Conservation (phyloP, 2,797 vertebrate species). For the Tangara arthus region DNA sequence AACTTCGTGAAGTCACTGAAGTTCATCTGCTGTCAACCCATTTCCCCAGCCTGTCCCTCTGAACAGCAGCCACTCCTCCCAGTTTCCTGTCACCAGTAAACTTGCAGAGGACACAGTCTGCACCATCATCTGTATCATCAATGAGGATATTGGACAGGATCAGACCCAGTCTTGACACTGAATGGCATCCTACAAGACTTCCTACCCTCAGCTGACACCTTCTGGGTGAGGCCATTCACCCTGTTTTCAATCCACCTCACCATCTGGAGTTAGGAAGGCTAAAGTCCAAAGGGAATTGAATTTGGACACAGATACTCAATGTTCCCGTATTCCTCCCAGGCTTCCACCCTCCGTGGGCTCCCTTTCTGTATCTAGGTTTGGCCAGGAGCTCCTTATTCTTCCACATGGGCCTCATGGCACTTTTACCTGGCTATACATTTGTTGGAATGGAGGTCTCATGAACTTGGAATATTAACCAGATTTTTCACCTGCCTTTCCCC, state of each 20-base stretch:
- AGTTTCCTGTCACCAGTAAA: neutral
- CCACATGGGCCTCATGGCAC: neutral
- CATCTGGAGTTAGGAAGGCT: neutral
- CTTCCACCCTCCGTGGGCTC: neutral
- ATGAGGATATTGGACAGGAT: neutral
- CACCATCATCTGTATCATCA: accelerated
- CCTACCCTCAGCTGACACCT: neutral
- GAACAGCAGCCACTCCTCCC: neutral
- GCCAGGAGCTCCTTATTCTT: neutral
- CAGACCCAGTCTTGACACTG: neutral
- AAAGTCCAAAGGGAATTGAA: neutral
- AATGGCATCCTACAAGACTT: neutral
- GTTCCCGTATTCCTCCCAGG: neutral
- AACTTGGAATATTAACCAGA: neutral
- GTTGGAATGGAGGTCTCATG: neutral
- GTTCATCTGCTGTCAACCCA: neutral
- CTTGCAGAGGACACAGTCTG: neutral
- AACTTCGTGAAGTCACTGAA: neutral
- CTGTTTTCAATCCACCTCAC: neutral
- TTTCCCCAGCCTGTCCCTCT: neutral
- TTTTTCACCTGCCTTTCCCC: neutral
- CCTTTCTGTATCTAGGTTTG: neutral
- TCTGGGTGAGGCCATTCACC: neutral
- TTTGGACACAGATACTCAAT: neutral
- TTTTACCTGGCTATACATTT: neutral